Base-by-base conservation (phyloP, 2,888 invertebrate genomes). In the Lasioglossum malachurum region DNA sequence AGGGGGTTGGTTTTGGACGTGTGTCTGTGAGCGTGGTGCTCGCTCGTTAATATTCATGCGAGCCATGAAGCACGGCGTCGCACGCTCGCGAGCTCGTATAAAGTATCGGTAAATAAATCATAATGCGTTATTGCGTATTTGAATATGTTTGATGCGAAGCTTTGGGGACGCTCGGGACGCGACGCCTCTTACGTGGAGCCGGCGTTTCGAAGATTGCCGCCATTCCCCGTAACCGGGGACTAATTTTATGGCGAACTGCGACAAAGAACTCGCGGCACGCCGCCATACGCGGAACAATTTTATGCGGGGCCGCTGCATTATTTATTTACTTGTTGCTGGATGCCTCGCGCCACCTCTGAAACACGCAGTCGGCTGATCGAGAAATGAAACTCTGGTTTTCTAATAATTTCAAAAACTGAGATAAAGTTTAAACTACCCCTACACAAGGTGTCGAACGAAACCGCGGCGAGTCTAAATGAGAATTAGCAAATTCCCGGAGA, bases 101-200 rank as follows among this genome's bases (percentile, higher is more conserved):
- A 93, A 93, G 93, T 93, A 94, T 94, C 92, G 91, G 93, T 92
- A 93, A 93, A 94, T 94, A 94, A 94, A 94, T 94, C 93, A 94
- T 94, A 92, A 91, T 92, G 86, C 90, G 89, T 92, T 92, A 93
- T 94, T 92, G 93, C 91, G 88, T 91, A 94, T 94, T 93, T 94
- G 93, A 94, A 94, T 93, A 93, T 91, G 93, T 94, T 94, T 93
- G 93, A 92, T 91, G 89, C 90, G 84, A 81, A 80, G 79, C 88
- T 83, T 85, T 73, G 81, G 83, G 87, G 83, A 87, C 44, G 64
- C 67, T 5, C 5, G 73, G 75, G 64, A 80, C 60, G 49, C 23
- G 78, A 8, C 31, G 44, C 35, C 84, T 80, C 80, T 76, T 77
- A 69, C 31, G 49, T 23, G 60, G 38, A 69, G 41, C 44, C 44